Conservation (phyloP, 2,888 invertebrate species). For the Alloscopus bannaensis region DNA sequence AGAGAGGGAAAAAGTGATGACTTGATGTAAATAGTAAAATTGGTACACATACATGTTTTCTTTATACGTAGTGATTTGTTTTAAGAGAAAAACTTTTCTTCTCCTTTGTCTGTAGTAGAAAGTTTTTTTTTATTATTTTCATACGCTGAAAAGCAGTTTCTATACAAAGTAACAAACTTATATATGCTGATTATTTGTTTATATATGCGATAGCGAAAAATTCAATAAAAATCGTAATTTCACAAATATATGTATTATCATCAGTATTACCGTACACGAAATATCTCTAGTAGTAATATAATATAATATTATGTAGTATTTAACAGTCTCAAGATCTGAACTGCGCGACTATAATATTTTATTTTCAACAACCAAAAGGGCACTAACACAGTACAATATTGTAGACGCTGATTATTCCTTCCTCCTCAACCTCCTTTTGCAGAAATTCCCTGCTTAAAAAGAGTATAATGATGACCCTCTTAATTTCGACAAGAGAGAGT, state of each 20-base stretch:
- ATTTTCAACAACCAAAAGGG: slow-evolving; percentile 68
- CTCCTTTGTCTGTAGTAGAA: slow-evolving; percentile 39
- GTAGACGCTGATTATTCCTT: slow-evolving; percentile 6
- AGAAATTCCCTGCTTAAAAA: too few relatives aligned
- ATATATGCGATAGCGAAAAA: slow-evolving; percentile 66
- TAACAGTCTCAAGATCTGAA: slow-evolving; percentile 68
- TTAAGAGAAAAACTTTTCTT: too few relatives aligned
- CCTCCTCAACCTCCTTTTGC: neutral
- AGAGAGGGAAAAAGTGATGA: neutral
- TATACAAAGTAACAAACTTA: slow-evolving; percentile 68
- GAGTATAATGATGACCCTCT: neutral
- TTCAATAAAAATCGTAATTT: slow-evolving; percentile 63
- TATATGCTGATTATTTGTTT: slow-evolving; percentile 40
- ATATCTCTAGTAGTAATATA: slow-evolving; percentile 43
- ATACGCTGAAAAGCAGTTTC: slow-evolving; percentile 63
- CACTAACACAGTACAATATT: slow-evolving; percentile 59
- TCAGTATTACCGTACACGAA: slow-evolving; percentile 31
- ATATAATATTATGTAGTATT: slow-evolving; percentile 59
- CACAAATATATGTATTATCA: slow-evolving; percentile 54
- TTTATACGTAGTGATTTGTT: too few relatives aligned
- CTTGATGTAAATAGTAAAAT: slow-evolving; percentile 9
- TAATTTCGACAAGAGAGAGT: neutral
- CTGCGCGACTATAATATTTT: slow-evolving; percentile 66
- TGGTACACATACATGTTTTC: slow-evolving; percentile 12
- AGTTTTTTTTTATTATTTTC: slow-evolving; percentile 32